phyloP scores from a whole-genome alignment of 2,888 invertebrate genomes.

The Erebia ligea region DNA sequence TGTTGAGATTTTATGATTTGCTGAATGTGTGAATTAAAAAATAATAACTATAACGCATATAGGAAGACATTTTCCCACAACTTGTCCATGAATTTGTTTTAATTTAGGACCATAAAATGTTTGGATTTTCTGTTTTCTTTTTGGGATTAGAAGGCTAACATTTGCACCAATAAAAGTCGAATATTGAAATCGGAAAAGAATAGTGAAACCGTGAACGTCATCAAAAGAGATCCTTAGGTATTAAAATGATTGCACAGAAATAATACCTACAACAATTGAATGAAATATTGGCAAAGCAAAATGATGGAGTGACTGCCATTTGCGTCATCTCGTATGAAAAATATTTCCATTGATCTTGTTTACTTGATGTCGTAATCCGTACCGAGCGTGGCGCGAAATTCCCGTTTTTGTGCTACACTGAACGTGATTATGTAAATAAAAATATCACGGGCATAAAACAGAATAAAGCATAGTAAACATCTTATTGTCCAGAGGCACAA shows the following conservation, averaged over 20 bases:
- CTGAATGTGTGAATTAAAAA: too few species aligned
- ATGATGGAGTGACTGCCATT: constrained; percentile 34
- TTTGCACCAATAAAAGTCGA: too few species aligned
- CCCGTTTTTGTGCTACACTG: constrained; percentile 20
- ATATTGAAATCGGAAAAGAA: too few species aligned
- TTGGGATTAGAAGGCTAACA: too few species aligned
- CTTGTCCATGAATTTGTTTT: too few species aligned
- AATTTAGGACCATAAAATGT: too few species aligned
- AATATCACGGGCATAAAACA: constrained; percentile 37
- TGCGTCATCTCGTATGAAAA: constrained; percentile 19
- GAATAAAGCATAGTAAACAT: constrained; percentile 65
- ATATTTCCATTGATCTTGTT: constrained; percentile 26
- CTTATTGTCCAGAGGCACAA: constrained; percentile 66
- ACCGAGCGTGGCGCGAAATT: constrained; percentile 20
- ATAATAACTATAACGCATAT: too few species aligned
- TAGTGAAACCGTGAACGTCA: too few species aligned
- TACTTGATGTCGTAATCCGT: constrained; percentile 25
- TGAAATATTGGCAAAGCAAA: constrained; percentile 57
- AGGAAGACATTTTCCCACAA: too few species aligned
- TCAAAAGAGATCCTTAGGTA: too few species aligned
- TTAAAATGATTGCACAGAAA: constrained; percentile 7
- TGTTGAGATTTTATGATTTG: too few species aligned
- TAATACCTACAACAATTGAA: constrained; percentile 64
- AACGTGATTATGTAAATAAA: constrained; percentile 19
- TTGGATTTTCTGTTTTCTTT: too few species aligned